A percentile compares a stretch with the other conserved stretches of the same genome.
Conservation (phyloP, 1,140 invertebrate species). For the Leptopilina boulardi region DNA sequence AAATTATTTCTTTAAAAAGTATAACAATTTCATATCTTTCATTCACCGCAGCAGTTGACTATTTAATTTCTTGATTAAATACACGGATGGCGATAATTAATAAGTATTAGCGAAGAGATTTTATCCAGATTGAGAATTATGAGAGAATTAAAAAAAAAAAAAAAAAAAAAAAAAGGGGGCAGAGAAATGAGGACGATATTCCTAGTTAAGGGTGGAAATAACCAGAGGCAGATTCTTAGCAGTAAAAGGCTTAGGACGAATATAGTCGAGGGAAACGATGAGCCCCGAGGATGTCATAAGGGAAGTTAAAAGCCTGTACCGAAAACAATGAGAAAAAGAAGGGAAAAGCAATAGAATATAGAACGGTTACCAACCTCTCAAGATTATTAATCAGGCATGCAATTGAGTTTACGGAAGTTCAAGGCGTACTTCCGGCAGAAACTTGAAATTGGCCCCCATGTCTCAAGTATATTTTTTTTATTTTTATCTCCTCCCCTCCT, state of each 20-base stretch:
- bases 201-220: conserved; percentile 18
- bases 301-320: background rate
- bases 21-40: background rate
- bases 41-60: background rate
- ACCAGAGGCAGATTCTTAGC: conserved; percentile 25
- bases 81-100: background rate
- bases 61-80: conserved; percentile 20
- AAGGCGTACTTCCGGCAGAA: conserved; percentile 38
- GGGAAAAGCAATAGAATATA: conserved; percentile 50
- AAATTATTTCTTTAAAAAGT: background rate
- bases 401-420: conserved; percentile 51
- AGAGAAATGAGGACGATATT: conserved; percentile 10
- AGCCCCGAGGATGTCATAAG: background rate
- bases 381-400: conserved; percentile 57
- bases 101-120: background rate
- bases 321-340: conserved; percentile 44
- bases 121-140: background rate
- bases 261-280: background rate
- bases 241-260: background rate
- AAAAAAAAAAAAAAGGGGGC: background rate
- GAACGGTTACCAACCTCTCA: conserved; percentile 41
- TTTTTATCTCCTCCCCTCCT: conserved; percentile 37
- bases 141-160: background rate
- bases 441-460: conserved; percentile 11
- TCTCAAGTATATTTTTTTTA: conserved; percentile 28